Base-by-base conservation (phyloP, 2,888 invertebrate genomes). In the Shargacucullia verbasci region DNA sequence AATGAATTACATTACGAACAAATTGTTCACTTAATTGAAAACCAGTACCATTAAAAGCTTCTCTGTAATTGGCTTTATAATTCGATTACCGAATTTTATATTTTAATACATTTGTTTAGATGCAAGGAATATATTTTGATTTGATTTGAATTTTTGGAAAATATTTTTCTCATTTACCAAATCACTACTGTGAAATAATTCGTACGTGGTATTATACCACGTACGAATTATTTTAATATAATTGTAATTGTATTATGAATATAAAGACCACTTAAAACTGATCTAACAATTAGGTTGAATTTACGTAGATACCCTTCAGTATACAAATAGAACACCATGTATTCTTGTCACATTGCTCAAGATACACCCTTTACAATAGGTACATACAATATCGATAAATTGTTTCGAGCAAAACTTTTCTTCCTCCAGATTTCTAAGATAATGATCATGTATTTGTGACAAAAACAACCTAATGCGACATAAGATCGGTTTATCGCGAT, bases 381-480 rank as follows among this genome's bases (percentile, higher is more conserved):
- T 34, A 11, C 11, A 34, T 39, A 14, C 20, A 31, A 49, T 31
- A 35, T 15, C 14, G 10, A 49, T 39, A 61, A n/a, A 9, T 14
- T 20, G 12, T 38, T 29, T 35, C 11, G 25, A 34, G 9, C 31
- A 14, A 61, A 68, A 39, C n/a, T 11, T 33, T 39, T 31, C 41
- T 45, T 57, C 27, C 33, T 37, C 27, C 14, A n/a, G 40, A 49
- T 59, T 58, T 58, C 27, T 41, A 54, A 49, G 52, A 64, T 58
- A 60, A 64, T 62, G 44, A 70, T 64, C 67, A 60, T 56, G 44
- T 61, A 68, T 68, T 68, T 68, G 72, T 59, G 56, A 75, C 81
- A 85, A 83, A 82, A 78, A 71, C 80, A 79, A 76, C 67, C 75
- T 82, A 84, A 82, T 82, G 78, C 76, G 74, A 82, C 80, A 71